phyloP scores from a whole-genome alignment of 2,797 vertebrate genomes.

The Intellagama lesueurii region DNA sequence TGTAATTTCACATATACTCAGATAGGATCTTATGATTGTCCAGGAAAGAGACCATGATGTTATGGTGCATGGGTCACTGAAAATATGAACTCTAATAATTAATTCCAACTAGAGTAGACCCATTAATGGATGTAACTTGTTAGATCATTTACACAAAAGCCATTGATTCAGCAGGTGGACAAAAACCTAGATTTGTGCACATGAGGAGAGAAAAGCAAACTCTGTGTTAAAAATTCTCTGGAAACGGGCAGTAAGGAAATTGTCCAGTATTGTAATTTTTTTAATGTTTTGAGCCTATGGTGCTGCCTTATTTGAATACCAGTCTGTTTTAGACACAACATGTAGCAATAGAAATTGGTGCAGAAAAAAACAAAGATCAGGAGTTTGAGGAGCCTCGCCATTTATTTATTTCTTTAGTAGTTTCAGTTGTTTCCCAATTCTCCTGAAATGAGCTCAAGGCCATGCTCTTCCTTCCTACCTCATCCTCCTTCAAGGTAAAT shows the following conservation, averaged over 20 bases:
- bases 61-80: not conserved
- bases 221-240: not conserved
- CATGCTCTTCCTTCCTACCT: too few species aligned
- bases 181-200: too few species aligned
- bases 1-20: not conserved
- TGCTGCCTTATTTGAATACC: not conserved
- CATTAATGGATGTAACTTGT: too few species aligned
- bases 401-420: too few species aligned
- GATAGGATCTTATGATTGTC: not conserved
- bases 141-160: too few species aligned
- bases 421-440: too few species aligned
- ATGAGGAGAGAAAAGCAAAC: not conserved
- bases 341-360: not conserved
- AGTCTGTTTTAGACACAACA: not conserved
- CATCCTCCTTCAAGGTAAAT: too few species aligned
- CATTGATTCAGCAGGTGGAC: too few species aligned
- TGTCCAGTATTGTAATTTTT: not conserved
- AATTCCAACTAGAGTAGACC: too few species aligned
- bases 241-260: not conserved
- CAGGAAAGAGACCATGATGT: not conserved
- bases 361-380: not conserved
- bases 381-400: not conserved
- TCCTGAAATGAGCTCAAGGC: too few species aligned
- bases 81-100: not conserved
- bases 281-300: not conserved